These are phyloP conservation scores for Drosophila teissieri DNA, from an alignment of 1,140 invertebrate genomes.

Conservation along the genomic window DNA sequence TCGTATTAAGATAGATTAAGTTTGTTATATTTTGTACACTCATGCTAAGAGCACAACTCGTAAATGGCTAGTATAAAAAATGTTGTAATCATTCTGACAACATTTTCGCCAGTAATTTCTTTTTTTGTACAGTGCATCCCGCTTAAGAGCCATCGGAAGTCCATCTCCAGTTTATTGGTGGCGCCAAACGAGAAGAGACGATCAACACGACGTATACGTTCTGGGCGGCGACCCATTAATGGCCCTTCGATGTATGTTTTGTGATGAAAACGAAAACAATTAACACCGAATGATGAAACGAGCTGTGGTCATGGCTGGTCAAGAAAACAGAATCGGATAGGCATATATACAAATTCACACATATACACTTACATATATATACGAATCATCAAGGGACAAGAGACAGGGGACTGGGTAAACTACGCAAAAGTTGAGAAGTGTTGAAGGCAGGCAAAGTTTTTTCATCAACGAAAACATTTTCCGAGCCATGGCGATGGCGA, in stretches of 20 bases:
- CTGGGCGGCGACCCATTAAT: slow-evolving; percentile 61
- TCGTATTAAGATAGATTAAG: no score
- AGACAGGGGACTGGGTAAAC: slow-evolving; percentile 50
- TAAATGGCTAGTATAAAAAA: background rate
- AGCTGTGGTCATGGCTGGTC: slow-evolving; percentile 44
- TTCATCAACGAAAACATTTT: slow-evolving; percentile 83
- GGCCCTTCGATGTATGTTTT: slow-evolving; percentile 73
- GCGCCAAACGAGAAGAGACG: slow-evolving; percentile 52
- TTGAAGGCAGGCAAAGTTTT: slow-evolving; percentile 81
- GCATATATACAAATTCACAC: slow-evolving; percentile 16
- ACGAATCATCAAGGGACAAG: background rate
- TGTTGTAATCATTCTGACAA: background rate
- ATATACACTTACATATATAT: slow-evolving; percentile 23
- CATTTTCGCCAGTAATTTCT: background rate
- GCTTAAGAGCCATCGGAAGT: slow-evolving; percentile 55
- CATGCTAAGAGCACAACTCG: no score
- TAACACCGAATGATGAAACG: slow-evolving; percentile 79
- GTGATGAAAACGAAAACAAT: slow-evolving; percentile 81
- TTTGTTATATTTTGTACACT: no score
- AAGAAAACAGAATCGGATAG: slow-evolving; percentile 15
- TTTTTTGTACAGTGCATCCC: slow-evolving; percentile 20
- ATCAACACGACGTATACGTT: slow-evolving; percentile 53
- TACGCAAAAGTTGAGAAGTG: slow-evolving; percentile 80
- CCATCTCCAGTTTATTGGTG: slow-evolving; percentile 74
- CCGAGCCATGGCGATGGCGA: slow-evolving; percentile 37